Evolutionary conservation across 1,140 invertebrate species (phyloP).

Genomic region (Drosophila cardini): DNA sequence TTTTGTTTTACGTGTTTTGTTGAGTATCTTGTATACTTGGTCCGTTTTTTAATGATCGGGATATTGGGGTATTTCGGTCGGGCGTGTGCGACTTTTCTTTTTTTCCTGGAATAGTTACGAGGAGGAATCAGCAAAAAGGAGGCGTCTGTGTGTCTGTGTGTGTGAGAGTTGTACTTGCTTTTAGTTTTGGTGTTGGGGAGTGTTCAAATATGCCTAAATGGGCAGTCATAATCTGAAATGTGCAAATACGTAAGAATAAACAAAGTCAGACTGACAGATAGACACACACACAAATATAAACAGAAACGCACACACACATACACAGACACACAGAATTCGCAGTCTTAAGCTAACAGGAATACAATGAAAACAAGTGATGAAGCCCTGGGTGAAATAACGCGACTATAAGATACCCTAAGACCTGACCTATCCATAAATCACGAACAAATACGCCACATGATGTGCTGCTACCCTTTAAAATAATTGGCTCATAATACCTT

Average conservation of each 20-base stretch:
- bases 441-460: no score
- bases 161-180: conserved; percentile 7
- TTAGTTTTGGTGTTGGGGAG: conserved; percentile 9
- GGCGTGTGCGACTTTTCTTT: no score
- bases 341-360: not conserved
- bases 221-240: conserved; percentile 70
- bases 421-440: no score
- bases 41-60: no score
- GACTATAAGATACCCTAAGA: no score
- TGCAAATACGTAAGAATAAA: conserved; percentile 27
- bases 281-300: conserved; percentile 41
- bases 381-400: no score
- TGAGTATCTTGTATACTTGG: no score
- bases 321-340: conserved; percentile 26
- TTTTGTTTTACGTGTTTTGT: no score
- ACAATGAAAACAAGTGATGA: conserved; percentile 11
- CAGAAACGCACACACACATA: conserved; percentile 25
- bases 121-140: not conserved
- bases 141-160: conserved; percentile 1
- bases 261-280: conserved; percentile 3
- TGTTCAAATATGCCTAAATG: conserved; percentile 54
- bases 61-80: no score
- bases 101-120: conserved; percentile 1
- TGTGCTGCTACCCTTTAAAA: no score
- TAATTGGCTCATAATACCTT: no score